phyloP scores from a whole-genome alignment of 2,113 vertebrate species.

The Trichomycterus rosablanca region DNA sequence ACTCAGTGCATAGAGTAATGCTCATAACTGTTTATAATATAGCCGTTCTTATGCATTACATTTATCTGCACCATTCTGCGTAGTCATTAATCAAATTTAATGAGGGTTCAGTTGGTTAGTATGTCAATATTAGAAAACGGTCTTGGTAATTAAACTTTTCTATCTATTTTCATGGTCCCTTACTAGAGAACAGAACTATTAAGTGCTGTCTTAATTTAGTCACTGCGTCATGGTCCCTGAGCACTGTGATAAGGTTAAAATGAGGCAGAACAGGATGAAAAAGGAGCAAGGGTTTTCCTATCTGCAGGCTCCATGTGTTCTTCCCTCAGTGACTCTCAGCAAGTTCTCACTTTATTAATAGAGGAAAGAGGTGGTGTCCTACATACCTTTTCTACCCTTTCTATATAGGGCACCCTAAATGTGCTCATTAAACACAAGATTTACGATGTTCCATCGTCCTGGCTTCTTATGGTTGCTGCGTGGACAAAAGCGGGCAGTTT shows the following conservation, averaged over 20 bases:
- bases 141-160: slow-evolving; percentile 22
- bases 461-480: slow-evolving; percentile 14
- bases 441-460: slow-evolving; percentile 36
- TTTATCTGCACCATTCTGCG: too few species aligned
- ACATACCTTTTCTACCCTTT: slow-evolving; percentile 45
- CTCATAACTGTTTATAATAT: too few species aligned
- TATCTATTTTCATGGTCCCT: not conserved
- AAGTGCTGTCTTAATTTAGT: not conserved
- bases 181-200: too few species aligned
- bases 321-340: slow-evolving; percentile 26
- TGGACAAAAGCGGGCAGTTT: slow-evolving; percentile 8
- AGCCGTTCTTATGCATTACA: too few species aligned
- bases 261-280: slow-evolving; percentile 4
- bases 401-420: slow-evolving; percentile 46
- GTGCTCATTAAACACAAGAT: slow-evolving; percentile 46
- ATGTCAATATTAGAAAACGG: not conserved
- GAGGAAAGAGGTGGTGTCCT: slow-evolving; percentile 42
- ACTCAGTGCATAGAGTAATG: too few species aligned
- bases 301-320: slow-evolving; percentile 21
- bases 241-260: slow-evolving; percentile 24
- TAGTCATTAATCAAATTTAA: not conserved
- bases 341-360: slow-evolving; percentile 38
- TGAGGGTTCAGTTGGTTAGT: slow-evolving; percentile 13
- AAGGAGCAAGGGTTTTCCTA: slow-evolving; percentile 24
- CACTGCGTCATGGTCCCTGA: slow-evolving; percentile 5